Evolutionary conservation across 2,888 invertebrate genomes (phyloP).

Genomic region (Leucophenga maculata): DNA sequence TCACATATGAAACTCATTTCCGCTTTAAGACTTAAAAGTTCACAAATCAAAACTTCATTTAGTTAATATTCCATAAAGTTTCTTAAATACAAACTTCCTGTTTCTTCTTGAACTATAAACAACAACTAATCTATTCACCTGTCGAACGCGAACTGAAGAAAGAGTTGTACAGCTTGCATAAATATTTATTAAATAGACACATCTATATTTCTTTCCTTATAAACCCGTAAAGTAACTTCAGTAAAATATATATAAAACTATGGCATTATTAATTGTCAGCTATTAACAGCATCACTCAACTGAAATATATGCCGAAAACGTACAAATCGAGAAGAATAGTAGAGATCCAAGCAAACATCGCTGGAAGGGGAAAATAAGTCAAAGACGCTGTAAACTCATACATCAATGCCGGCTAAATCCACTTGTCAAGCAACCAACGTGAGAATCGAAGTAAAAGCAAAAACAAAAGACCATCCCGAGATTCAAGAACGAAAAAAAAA

Average conservation of each 20-base stretch:
- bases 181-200: conserved; percentile 27
- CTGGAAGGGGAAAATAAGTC: conserved; percentile 36
- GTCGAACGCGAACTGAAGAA: too few species aligned
- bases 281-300: conserved; percentile 63
- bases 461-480: conserved; percentile 45
- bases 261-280: conserved; percentile 54
- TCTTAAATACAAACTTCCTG: too few species aligned
- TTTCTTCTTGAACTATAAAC: too few species aligned
- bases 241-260: conserved; percentile 1
- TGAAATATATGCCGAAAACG: conserved; percentile 51
- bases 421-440: conserved; percentile 63
- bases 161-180: conserved; percentile 19
- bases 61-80: too few species aligned
- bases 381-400: conserved; percentile 57
- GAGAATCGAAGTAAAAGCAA: conserved; percentile 51
- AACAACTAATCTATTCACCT: too few species aligned
- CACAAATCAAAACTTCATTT: too few species aligned
- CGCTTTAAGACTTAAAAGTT: too few species aligned
- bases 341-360: conserved; percentile 20
- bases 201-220: conserved; percentile 9
- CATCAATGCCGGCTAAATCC: conserved; percentile 65
- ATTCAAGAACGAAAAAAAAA: conserved; percentile 43
- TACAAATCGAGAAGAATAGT: background rate
- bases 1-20: too few species aligned
- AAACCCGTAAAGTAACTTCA: background rate